Conservation (phyloP, 2,888 invertebrate genomes). For the Tenthredo mesomela region DNA sequence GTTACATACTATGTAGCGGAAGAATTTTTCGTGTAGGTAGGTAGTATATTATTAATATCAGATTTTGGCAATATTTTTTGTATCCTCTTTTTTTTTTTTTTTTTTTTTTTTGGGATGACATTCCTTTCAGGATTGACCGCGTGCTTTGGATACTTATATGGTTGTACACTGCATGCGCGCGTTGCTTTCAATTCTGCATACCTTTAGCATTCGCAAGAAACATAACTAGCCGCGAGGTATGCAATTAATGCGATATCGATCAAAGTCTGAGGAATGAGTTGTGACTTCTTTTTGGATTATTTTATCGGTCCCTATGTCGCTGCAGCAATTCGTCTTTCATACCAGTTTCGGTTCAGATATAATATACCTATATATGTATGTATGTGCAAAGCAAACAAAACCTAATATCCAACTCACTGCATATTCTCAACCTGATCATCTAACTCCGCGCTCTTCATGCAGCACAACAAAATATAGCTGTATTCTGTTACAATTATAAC, state of each 20-base stretch:
- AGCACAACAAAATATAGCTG: neutral
- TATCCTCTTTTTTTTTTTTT: neutral
- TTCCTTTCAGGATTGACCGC: neutral
- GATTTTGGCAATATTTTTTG: neutral
- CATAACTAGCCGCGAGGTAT: constrained; percentile 58
- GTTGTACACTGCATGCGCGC: neutral
- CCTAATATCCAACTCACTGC: neutral
- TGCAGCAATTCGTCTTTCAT: neutral
- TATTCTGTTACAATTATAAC: neutral
- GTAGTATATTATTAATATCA: neutral
- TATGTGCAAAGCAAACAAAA: neutral
- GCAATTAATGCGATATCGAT: constrained; percentile 72
- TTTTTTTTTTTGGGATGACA: neutral
- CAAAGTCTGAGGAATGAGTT: constrained; percentile 62
- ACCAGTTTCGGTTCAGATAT: neutral
- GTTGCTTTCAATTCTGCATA: constrained; percentile 42
- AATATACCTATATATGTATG: no score
- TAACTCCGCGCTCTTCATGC: neutral
- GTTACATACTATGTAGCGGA: neutral
- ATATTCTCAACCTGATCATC: neutral
- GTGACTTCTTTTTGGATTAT: constrained; percentile 67
- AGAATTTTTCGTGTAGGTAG: neutral
- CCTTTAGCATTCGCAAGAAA: constrained; percentile 13
- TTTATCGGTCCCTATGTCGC: constrained; percentile 8
- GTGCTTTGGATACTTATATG: neutral